Conservation (phyloP, 2,888 invertebrate species). For the Aleiodes leptofemur region DNA sequence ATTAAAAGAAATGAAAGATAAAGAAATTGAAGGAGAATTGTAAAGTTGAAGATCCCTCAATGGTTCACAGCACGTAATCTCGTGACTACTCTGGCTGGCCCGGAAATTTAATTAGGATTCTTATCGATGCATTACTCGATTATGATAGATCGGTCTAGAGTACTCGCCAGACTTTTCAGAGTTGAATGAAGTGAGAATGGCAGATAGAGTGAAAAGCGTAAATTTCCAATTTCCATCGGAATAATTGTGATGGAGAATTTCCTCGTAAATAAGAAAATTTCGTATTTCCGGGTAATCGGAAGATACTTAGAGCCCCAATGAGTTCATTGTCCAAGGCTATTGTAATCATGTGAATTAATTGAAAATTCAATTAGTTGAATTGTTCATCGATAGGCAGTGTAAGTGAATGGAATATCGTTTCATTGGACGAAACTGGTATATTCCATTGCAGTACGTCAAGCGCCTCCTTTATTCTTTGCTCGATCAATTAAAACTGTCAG, state of each 20-base stretch:
- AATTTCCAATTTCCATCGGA: constrained; percentile 1
- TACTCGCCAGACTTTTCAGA: constrained; percentile 39
- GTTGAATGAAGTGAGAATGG: constrained; percentile 21
- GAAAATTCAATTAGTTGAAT: constrained; percentile 43
- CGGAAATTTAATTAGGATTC: constrained; percentile 64
- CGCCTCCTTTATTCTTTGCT: constrained; percentile 52
- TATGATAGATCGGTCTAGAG: constrained; percentile 59
- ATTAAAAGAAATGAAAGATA: not conserved
- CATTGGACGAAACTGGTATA: not conserved
- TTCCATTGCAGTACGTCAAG: not conserved
- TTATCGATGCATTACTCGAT: constrained; percentile 60
- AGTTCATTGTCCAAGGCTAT: constrained; percentile 5
- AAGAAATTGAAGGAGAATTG: constrained; percentile 5
- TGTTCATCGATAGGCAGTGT: constrained; percentile 32
- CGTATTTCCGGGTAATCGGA: not conserved
- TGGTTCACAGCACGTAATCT: constrained; percentile 31
- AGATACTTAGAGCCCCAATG: not conserved
- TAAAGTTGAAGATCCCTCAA: constrained; percentile 26
- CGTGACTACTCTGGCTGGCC: constrained; percentile 38
- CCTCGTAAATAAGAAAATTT: not conserved
- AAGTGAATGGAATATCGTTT: constrained; percentile 9
- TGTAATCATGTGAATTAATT: constrained; percentile 10
- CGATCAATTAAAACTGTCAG: constrained; percentile 61
- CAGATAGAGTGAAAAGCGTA: not conserved
- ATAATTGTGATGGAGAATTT: constrained; percentile 19